Conservation (phyloP, 2,888 invertebrate genomes). For the Tuberolachnus salignus region DNA sequence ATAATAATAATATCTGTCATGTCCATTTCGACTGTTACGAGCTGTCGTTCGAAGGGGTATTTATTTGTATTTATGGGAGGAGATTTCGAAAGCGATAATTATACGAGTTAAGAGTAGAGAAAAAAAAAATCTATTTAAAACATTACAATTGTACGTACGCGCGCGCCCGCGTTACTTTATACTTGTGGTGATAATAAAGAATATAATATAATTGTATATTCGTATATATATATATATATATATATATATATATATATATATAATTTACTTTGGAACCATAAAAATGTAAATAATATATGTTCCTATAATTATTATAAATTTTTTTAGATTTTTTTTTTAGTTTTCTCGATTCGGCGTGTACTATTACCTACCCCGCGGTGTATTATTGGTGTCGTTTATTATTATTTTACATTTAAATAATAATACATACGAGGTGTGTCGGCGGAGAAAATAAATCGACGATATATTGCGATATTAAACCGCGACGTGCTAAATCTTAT, state of each 20-base stretch:
- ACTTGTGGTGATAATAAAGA: conserved; percentile 10
- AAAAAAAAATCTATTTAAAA: conserved; percentile 52
- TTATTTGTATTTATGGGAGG: conserved; percentile 53
- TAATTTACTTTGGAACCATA: neutral
- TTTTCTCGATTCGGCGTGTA: too few species aligned
- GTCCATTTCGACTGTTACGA: conserved; percentile 54
- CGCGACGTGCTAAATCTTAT: too few species aligned
- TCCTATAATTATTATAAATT: conserved; percentile 15
- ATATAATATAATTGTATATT: neutral
- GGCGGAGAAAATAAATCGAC: too few species aligned
- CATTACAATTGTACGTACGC: conserved; percentile 5
- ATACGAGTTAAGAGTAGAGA: conserved; percentile 32
- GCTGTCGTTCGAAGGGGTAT: conserved; percentile 49
- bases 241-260: neutral
- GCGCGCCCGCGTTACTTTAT: conserved; percentile 10
- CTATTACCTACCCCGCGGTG: too few species aligned
- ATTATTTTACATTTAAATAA: neutral
- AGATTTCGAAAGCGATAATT: conserved; percentile 54
- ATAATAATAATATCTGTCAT: conserved; percentile 50
- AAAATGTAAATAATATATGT: neutral
- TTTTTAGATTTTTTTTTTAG: too few species aligned
- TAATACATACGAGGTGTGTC: too few species aligned
- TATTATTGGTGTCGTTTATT: conserved; percentile 12
- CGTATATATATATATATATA: neutral
- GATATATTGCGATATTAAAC: too few species aligned